phyloP scores from a whole-genome alignment of 2,113 vertebrate species.

The Amphilophus citrinellus region DNA sequence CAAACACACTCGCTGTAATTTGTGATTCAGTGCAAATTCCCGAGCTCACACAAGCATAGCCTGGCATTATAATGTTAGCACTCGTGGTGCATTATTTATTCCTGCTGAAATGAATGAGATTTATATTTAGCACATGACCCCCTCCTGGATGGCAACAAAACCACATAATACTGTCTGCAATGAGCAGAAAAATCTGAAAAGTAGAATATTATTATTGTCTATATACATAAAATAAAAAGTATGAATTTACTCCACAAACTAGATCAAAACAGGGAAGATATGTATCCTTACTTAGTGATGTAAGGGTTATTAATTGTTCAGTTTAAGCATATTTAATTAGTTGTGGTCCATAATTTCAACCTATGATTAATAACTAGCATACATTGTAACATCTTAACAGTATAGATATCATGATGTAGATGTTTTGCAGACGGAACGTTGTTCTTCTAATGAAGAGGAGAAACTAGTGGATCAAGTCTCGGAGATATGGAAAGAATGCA shows the following conservation, averaged over 20 bases:
- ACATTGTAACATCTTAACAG: accelerated
- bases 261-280: neutral
- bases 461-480: neutral
- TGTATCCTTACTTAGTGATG: neutral
- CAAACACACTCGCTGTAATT: constrained; percentile 29
- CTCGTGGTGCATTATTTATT: constrained; percentile 46
- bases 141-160: neutral
- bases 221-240: neutral
- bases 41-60: constrained; percentile 36
- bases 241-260: neutral
- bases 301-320: neutral
- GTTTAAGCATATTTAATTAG: neutral
- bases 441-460: neutral
- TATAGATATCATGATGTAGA: neutral
- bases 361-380: neutral
- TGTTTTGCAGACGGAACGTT: neutral
- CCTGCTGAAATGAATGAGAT: constrained; percentile 36
- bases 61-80: constrained; percentile 26
- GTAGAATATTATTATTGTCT: constrained; percentile 18
- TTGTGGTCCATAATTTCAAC: neutral
- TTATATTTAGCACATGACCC: constrained; percentile 31
- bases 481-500: neutral
- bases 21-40: constrained; percentile 49
- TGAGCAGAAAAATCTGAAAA: constrained; percentile 22
- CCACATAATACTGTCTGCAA: constrained; percentile 5